Base-by-base conservation (phyloP, 1,140 invertebrate species). In the Idris sp. region DNA sequence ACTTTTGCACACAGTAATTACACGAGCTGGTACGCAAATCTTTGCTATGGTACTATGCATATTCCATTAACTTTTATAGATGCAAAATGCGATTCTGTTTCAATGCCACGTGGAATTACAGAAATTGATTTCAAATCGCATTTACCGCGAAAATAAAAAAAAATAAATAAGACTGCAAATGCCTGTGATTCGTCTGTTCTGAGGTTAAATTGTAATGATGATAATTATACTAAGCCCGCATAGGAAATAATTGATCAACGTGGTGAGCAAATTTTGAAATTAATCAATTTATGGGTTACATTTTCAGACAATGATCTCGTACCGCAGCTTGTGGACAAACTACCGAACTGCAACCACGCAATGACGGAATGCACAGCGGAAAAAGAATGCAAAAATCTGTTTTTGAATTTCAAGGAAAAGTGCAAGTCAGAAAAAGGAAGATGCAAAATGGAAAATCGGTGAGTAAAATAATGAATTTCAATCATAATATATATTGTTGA, bases 391-490 rank as follows among this genome's bases (percentile, higher is more conserved):
- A 90, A 91, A 40, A 91, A 92, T 76, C 89, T 95, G 19, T 95
- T 92, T 82, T 92, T 95, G 65, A 91, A 95, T 77, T 96, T 96
- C 89, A 95, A 95, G 86, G 89, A 89, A 40, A 92, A 93, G 78
- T 97, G 95, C 88, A 94, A 94, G 84, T 91, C 92, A 41, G 88
- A 92, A 61, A 93, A 96, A 68, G 93, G 92, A 79, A 93, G 92
- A 84, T 97, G 95, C 86, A 91, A 91, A 77, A 95, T 95, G 93
- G 93, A 95, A 62, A 93, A 93, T 87, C 92, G 93, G 94, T 96
- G 86, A 91, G 89, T 83, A n/a, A n/a, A n/a, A n/a, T n/a, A n/a
- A n/a, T n/a, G n/a, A n/a, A n/a, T n/a, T n/a, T n/a, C n/a, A n/a
- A n/a, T n/a, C n/a, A n/a, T n/a, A n/a, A n/a, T n/a, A n/a, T n/a